These are phyloP conservation scores for Gallinago media DNA, from an alignment of 2,113 vertebrate species.

Conservation along the genomic window DNA sequence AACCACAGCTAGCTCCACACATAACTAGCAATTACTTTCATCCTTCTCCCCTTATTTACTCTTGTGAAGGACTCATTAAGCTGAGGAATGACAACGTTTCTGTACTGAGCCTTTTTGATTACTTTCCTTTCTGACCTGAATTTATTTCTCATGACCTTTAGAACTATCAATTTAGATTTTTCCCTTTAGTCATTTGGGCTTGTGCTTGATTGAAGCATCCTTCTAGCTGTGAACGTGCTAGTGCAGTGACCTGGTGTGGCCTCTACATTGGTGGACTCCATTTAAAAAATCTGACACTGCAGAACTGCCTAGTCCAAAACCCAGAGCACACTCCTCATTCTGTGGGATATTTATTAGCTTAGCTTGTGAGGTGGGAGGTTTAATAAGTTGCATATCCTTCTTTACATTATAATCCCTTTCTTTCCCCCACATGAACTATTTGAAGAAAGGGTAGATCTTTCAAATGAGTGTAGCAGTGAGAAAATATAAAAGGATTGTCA, in stretches of 20 bases:
- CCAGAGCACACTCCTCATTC: background rate
- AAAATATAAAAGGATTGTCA: background rate
- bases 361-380: background rate
- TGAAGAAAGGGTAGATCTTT: background rate
- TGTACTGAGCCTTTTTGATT: constrained; percentile 64
- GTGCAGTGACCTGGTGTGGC: background rate
- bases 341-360: background rate
- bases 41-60: constrained; percentile 70
- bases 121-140: constrained; percentile 54
- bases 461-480: background rate
- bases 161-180: constrained; percentile 60
- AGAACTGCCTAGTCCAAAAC: background rate
- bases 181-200: constrained; percentile 40
- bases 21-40: constrained; percentile 69
- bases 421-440: background rate
- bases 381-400: background rate
- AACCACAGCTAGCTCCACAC: background rate
- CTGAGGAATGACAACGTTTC: constrained; percentile 52
- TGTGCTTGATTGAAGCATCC: constrained; percentile 61
- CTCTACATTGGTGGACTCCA: background rate
- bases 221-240: background rate
- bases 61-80: constrained; percentile 70
- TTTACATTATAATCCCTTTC: background rate
- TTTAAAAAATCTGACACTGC: background rate
- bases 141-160: constrained; percentile 74